phyloP scores from a whole-genome alignment of 2,797 vertebrate species.

The Cirrhinus molitorella region DNA sequence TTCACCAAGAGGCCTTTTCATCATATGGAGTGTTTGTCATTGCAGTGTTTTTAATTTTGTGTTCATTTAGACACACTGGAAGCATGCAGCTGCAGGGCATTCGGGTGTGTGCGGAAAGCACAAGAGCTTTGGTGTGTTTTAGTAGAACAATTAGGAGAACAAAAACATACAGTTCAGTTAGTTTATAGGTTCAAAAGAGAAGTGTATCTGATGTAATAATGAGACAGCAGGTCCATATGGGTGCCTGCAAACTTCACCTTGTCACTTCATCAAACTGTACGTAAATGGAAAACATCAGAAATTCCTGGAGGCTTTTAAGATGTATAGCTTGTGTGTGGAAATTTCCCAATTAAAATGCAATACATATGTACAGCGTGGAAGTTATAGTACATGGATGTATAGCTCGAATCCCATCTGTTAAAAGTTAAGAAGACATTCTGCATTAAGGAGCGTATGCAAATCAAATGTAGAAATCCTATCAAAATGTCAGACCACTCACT shows the following conservation, averaged over 20 bases:
- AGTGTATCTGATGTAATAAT: constrained; percentile 52
- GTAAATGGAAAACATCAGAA: background rate
- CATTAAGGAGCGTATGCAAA: background rate
- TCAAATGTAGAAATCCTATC: background rate
- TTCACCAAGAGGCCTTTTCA: constrained; percentile 9
- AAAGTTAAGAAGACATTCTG: background rate
- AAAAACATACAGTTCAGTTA: constrained; percentile 58
- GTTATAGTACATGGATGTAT: background rate
- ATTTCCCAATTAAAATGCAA: background rate
- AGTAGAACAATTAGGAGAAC: constrained; percentile 19
- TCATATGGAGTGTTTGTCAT: constrained; percentile 11
- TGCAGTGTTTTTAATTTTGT: constrained; percentile 19
- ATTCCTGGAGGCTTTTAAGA: background rate
- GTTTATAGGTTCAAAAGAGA: constrained; percentile 51
- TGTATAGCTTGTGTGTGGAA: background rate
- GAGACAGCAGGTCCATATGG: constrained; percentile 38
- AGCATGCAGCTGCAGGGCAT: background rate
- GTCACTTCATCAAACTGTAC: constrained; percentile 51
- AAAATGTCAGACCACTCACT: too few species aligned
- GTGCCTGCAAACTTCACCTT: constrained; percentile 48
- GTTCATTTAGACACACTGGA: background rate
- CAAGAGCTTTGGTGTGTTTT: constrained; percentile 4
- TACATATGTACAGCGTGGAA: too few species aligned
- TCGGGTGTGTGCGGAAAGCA: background rate
- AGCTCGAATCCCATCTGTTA: background rate